These are phyloP conservation scores for Schrankia costaestrigalis DNA, from an alignment of 2,888 invertebrate genomes.

Conservation along the genomic window DNA sequence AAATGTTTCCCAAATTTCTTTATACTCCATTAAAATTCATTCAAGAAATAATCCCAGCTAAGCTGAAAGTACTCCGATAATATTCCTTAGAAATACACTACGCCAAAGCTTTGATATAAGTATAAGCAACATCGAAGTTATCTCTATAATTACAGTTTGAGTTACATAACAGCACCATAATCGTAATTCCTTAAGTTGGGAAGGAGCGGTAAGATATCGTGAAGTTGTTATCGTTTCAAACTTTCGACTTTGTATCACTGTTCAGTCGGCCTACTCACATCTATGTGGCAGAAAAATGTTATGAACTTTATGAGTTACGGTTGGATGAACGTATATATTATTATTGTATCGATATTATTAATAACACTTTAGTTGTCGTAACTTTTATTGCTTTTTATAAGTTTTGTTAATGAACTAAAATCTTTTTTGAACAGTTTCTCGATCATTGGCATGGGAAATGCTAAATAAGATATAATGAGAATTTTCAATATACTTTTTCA, in stretches of 20 bases:
- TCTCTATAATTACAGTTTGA: slow-evolving; percentile 40
- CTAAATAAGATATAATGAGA: too few species aligned
- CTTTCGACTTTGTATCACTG: slow-evolving; percentile 32
- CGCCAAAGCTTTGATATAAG: slow-evolving; percentile 5
- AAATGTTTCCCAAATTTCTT: too few species aligned
- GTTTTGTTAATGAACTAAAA: too few species aligned
- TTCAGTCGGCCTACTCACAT: slow-evolving; percentile 22
- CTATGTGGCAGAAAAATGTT: slow-evolving; percentile 27
- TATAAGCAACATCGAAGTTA: slow-evolving; percentile 31
- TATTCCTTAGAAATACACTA: not conserved
- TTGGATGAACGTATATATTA: slow-evolving; percentile 10
- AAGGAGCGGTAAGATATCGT: slow-evolving; percentile 33
- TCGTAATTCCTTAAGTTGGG: slow-evolving; percentile 45
- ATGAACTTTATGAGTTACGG: slow-evolving; percentile 22
- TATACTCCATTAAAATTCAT: too few species aligned
- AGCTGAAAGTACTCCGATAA: not conserved
- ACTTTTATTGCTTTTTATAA: too few species aligned
- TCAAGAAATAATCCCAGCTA: too few species aligned
- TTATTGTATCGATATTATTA: not conserved
- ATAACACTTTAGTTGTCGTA: too few species aligned
- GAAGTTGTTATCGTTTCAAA: slow-evolving; percentile 43
- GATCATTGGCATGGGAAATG: too few species aligned
- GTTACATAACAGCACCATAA: slow-evolving; percentile 41
- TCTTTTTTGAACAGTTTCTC: too few species aligned
- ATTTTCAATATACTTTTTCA: too few species aligned